Percentiles rank a stretch among this genome's conserved stretches.
Conservation (phyloP, 2,113 vertebrate species). For the Psilopogon haemacephalus region DNA sequence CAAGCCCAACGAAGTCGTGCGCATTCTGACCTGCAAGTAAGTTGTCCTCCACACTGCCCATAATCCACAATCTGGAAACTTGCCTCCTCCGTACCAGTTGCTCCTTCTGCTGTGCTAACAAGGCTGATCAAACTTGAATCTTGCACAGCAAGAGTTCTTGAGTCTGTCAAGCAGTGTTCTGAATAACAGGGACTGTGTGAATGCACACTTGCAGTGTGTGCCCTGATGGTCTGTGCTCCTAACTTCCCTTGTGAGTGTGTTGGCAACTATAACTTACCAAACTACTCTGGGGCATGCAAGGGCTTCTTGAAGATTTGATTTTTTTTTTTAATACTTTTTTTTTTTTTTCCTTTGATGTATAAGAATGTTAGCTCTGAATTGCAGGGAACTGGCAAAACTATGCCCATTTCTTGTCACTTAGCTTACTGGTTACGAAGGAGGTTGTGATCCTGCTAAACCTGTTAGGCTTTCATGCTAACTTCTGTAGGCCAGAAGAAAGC, state of each 20-base stretch:
- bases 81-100: background rate
- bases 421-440: background rate
- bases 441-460: background rate
- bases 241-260: background rate
- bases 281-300: background rate
- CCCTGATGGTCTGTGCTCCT: background rate
- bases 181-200: background rate
- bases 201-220: background rate
- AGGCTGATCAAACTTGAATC: background rate
- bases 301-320: background rate
- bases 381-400: background rate
- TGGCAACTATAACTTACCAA: background rate
- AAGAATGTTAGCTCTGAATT: background rate
- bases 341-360: background rate
- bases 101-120: background rate
- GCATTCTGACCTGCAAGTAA: constrained; percentile 91
- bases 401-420: background rate
- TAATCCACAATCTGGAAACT: background rate
- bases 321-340: background rate
- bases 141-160: background rate
- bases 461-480: background rate
- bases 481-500: background rate
- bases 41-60: constrained; percentile 38
- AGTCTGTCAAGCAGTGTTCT: background rate
- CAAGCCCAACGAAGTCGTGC: constrained; percentile 85